Base-by-base conservation (phyloP, 2,797 vertebrate genomes). In the Leptatherina wallacei region DNA sequence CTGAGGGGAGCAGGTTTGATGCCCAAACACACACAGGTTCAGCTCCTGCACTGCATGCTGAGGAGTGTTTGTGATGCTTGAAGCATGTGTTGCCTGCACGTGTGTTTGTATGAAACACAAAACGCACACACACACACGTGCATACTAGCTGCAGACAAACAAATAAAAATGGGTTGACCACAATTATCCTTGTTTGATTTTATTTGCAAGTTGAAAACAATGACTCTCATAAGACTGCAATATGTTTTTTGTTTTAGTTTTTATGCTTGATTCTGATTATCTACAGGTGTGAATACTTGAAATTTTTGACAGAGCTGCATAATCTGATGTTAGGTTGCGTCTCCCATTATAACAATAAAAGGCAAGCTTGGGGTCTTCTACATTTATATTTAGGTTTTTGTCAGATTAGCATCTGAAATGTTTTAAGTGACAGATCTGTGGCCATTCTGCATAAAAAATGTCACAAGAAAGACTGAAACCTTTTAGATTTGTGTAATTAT, bases 1-100 rank as follows among this genome's bases (percentile, higher is more conserved):
- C 6, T 24, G 93, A 94, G 91, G 78, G 80, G 93, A 92, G 86
- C 88, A 82, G 89, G 95, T 92, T 93, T 82, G 95, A 95, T 92
- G 87, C 85, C 58, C 70, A 30, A 63, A 86, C 91, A 88, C 85
- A 81, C 36, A 60, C 78, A 58, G 71, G 16, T 33, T 70, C 64
- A 62, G 32, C 74, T 16, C 4, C 33, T 32, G 71, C 57, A 1
- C 3, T 69, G n/a, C 65, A 49, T 65, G 68, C 66, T 35, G 69
- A 65, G 54, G 65, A 49, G 18, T 20, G 59, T 58, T 78, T 38
- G 55, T 58, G 65, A 77, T 69, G 51, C 51, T 52, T 79, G 77
- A 63, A 33, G 59, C 51, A 40, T 58, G 61, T 54, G 27, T 58
- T 35, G 6, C 42, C 27, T 29, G 35, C 24, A 24, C 0, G 0